Conservation (phyloP, 2,797 vertebrate genomes). For the Agapornis canus region DNA sequence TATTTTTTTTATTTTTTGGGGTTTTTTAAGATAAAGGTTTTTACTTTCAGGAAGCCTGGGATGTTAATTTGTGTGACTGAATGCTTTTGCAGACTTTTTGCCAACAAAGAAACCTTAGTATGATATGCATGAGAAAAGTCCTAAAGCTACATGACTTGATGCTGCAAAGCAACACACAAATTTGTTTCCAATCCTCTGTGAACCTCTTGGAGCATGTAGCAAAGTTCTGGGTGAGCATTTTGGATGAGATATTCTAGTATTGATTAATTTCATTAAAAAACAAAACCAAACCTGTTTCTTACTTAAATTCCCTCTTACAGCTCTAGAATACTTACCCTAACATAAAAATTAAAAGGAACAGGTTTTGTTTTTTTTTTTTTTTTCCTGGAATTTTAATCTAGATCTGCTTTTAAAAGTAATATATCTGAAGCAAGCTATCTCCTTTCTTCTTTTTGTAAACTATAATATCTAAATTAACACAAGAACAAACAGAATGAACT, state of each 20-base stretch:
- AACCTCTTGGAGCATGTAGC: background rate
- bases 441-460: background rate
- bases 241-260: background rate
- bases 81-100: background rate
- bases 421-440: background rate
- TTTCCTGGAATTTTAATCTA: background rate
- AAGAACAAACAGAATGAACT: background rate
- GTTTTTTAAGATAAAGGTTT: accelerated
- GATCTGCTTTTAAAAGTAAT: background rate
- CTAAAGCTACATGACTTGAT: background rate
- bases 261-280: background rate
- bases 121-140: background rate
- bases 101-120: background rate
- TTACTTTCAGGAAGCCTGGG: background rate
- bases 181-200: background rate
- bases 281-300: background rate
- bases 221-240: background rate
- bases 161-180: background rate
- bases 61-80: background rate
- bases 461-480: background rate
- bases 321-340: background rate
- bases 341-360: accelerated
- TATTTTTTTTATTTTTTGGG: background rate
- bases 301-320: background rate
- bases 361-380: background rate